Conservation (phyloP, 2,113 vertebrate species). For the Raja brachyura region DNA sequence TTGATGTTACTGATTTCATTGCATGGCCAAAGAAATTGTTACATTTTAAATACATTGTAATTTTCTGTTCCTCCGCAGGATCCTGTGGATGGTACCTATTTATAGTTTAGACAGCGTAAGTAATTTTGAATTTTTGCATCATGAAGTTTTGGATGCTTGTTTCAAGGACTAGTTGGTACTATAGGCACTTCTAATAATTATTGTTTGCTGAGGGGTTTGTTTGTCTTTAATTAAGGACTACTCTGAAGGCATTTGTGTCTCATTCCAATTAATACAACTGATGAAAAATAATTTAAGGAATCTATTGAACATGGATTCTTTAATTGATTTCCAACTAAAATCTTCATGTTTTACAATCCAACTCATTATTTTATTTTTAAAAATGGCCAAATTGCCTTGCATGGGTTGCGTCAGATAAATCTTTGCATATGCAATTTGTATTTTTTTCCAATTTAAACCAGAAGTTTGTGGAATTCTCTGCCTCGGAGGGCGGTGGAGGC, state of each 20-base stretch:
- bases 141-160: neutral
- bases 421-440: neutral
- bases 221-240: neutral
- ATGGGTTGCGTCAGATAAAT: neutral
- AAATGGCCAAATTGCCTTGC: neutral
- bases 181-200: neutral
- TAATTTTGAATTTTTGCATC: slow-evolving; percentile 42
- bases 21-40: neutral
- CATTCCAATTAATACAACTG: neutral
- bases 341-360: neutral
- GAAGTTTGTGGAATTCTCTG: too few relatives aligned
- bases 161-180: neutral
- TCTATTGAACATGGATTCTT: neutral
- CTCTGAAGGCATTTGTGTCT: neutral
- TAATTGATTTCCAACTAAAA: neutral
- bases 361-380: neutral
- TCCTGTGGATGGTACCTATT: slow-evolving; percentile 98
- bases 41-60: neutral
- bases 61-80: slow-evolving; percentile 58
- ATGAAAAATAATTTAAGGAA: neutral
- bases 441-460: neutral
- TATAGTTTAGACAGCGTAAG: slow-evolving; percentile 98
- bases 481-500: too few relatives aligned
- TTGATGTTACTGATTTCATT: neutral
- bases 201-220: neutral